Conservation (phyloP, 2,113 vertebrate genomes). For the Abramis brama region DNA sequence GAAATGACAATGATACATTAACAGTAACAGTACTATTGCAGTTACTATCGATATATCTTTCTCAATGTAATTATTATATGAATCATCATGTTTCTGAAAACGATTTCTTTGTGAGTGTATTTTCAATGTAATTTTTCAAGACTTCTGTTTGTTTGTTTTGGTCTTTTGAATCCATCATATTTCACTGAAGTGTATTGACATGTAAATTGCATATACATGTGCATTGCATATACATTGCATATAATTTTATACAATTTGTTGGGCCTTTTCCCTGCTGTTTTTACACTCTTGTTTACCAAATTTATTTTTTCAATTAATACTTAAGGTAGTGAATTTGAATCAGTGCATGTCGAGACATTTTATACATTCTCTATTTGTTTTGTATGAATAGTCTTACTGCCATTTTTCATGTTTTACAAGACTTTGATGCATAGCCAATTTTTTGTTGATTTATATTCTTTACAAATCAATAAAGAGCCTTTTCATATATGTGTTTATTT, state of each 20-base stretch:
- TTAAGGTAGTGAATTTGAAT: slow-evolving; percentile 27
- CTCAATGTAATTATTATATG: background rate
- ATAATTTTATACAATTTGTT: slow-evolving; percentile 9
- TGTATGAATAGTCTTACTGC: slow-evolving; percentile 15
- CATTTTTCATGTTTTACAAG: slow-evolving; percentile 27
- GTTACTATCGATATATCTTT: background rate
- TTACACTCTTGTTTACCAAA: slow-evolving; percentile 20
- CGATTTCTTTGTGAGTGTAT: background rate
- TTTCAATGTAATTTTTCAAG: background rate
- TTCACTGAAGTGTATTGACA: background rate
- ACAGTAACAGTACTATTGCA: background rate
- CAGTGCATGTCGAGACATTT: slow-evolving; percentile 37
- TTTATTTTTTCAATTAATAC: slow-evolving; percentile 5
- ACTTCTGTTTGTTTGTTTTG: background rate
- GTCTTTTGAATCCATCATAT: background rate
- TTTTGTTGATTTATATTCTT: slow-evolving; percentile 28
- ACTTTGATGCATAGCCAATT: slow-evolving; percentile 24
- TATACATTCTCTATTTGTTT: slow-evolving; percentile 42
- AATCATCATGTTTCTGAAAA: slow-evolving; percentile 2
- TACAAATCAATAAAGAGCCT: slow-evolving; percentile 31
- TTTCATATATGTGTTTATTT: background rate
- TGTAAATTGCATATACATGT: slow-evolving; percentile 25
- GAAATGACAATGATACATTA: background rate
- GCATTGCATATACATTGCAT: slow-evolving; percentile 9
- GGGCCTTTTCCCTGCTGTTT: background rate